A percentile compares a stretch with the other conserved stretches of the same genome.
phyloP scores from a whole-genome alignment of 2,797 vertebrate species.

The Vultur gryphus region DNA sequence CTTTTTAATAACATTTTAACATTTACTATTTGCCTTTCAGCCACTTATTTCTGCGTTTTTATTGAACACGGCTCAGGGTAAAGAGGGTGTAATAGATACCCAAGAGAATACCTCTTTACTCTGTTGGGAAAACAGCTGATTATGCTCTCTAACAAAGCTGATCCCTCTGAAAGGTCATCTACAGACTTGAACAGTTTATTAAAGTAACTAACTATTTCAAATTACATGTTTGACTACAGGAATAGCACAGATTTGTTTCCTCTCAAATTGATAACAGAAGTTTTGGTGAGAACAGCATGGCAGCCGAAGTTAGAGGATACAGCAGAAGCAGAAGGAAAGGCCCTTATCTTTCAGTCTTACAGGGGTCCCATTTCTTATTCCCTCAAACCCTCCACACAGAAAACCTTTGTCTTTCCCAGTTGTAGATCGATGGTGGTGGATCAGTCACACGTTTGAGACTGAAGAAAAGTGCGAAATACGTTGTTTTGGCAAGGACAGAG shows the following conservation, averaged over 20 bases:
- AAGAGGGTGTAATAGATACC: not conserved
- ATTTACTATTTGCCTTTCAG: not conserved
- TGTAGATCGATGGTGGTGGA: not conserved
- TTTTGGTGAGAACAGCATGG: not conserved
- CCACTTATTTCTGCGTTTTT: not conserved
- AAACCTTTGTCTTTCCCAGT: not conserved
- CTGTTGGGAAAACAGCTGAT: not conserved
- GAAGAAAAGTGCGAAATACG: not conserved
- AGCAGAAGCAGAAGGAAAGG: not conserved
- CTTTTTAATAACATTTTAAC: not conserved
- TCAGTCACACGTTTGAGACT: not conserved
- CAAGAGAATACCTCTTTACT: not conserved
- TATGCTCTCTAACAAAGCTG: not conserved
- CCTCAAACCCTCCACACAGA: not conserved
- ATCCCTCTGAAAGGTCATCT: not conserved
- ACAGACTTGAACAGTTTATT: not conserved
- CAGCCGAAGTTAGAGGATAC: not conserved
- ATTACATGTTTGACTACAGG: not conserved
- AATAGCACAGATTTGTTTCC: not conserved
- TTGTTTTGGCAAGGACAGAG: not conserved
- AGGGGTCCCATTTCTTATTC: not conserved
- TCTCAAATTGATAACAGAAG: not conserved
- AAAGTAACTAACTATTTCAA: not conserved
- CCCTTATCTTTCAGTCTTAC: not conserved
- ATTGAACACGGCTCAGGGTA: not conserved